A percentile compares a stretch with the other conserved stretches of the same genome.
These are phyloP conservation scores for Acrossocheilus fasciatus DNA, from an alignment of 2,797 vertebrate species.

Conservation along the genomic window DNA sequence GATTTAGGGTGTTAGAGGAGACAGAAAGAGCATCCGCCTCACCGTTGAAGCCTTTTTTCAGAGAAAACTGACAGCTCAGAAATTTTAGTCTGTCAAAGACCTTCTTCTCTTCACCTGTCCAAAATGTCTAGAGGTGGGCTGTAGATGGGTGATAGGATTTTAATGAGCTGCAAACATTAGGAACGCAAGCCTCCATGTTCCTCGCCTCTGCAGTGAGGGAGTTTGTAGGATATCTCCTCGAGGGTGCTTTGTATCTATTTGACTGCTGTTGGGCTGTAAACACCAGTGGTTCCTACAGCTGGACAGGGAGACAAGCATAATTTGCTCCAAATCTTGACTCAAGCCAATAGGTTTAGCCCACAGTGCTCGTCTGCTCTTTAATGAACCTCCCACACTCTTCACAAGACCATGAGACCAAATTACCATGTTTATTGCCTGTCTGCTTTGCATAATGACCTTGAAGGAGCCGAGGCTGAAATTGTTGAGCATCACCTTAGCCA, in stretches of 20 bases:
- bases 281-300: conserved; percentile 37
- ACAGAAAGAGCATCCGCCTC: conserved; percentile 12
- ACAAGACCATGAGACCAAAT: conserved; percentile 42
- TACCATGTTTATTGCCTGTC: conserved; percentile 52
- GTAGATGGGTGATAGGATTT: neutral
- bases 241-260: conserved; percentile 26
- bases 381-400: conserved; percentile 33
- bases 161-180: conserved; percentile 1
- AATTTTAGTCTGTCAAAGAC: neutral
- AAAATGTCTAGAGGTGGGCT: neutral
- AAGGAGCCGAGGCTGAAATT: conserved; percentile 8
- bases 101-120: conserved; percentile 10
- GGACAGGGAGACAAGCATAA: conserved; percentile 31
- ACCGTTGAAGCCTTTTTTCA: neutral
- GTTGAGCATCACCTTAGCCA: conserved; percentile 21
- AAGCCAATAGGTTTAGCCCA: conserved; percentile 34
- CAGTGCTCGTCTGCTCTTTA: conserved; percentile 19
- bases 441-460: conserved; percentile 47
- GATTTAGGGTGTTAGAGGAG: conserved; percentile 15
- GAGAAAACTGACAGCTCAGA: neutral
- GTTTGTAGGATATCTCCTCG: conserved; percentile 21
- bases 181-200: neutral
- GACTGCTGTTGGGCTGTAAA: conserved; percentile 14
- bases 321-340: conserved; percentile 36
- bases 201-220: neutral